Conservation (phyloP, 2,888 invertebrate genomes). For the Microplitis manilae region DNA sequence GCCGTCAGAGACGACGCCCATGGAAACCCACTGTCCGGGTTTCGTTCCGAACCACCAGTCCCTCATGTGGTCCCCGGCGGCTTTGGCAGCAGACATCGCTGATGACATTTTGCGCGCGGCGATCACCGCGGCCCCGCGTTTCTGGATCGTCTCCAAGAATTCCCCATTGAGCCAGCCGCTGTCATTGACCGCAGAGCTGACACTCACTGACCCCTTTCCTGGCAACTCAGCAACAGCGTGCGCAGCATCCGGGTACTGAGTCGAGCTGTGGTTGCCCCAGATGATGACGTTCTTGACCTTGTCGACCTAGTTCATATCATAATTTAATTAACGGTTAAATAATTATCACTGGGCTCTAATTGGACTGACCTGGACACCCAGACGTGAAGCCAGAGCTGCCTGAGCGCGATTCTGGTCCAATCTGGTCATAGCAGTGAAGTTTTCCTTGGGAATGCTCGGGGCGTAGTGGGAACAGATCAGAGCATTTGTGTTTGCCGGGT, state of each 20-base stretch:
- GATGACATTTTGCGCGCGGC: slow-evolving; percentile 98
- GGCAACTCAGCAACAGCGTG: slow-evolving; percentile 79
- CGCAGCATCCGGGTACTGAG: slow-evolving; percentile 95
- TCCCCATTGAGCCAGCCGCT: slow-evolving; percentile 84
- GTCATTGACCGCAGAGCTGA: slow-evolving; percentile 84
- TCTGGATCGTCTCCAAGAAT: slow-evolving; percentile 95
- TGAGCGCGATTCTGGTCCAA: slow-evolving; percentile 98
- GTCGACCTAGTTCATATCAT: slow-evolving; percentile 74
- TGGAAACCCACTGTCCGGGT: slow-evolving; percentile 86
- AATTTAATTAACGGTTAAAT: slow-evolving; percentile 9
- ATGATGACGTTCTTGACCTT: slow-evolving; percentile 93
- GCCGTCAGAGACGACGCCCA: slow-evolving; percentile 98
- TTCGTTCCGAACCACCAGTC: slow-evolving; percentile 95
- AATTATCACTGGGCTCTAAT: background rate
- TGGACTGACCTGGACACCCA: slow-evolving; percentile 71
- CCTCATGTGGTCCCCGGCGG: slow-evolving; percentile 97
- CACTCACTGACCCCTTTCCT: slow-evolving; percentile 73
- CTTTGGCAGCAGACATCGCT: slow-evolving; percentile 99
- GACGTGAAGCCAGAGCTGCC: slow-evolving; percentile 86
- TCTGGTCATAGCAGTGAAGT: slow-evolving; percentile 98
- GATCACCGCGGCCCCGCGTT: slow-evolving; percentile 97
- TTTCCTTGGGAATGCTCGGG: slow-evolving; percentile 94
- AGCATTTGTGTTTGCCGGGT: slow-evolving; percentile 99
- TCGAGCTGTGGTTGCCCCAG: slow-evolving; percentile 99
- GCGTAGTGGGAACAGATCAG: slow-evolving; percentile 95